A percentile compares a stretch with the other conserved stretches of the same genome.
These are phyloP conservation scores for Amphipoea oculea DNA, from an alignment of 2,888 invertebrate genomes.

Conservation along the genomic window DNA sequence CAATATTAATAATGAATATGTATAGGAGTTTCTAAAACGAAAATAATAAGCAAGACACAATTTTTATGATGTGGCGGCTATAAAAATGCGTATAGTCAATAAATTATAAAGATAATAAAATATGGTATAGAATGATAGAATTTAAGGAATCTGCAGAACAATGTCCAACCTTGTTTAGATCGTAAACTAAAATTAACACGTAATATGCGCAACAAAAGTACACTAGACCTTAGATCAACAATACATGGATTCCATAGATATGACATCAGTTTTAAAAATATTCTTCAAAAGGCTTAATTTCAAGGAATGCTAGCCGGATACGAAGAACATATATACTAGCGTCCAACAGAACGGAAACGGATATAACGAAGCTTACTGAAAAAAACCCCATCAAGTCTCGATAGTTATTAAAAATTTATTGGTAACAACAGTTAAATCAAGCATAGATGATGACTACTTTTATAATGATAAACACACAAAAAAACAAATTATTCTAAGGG, in stretches of 20 bases:
- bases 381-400: background rate
- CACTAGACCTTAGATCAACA: conserved; percentile 60
- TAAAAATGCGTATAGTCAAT: conserved; percentile 76
- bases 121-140: conserved; percentile 72
- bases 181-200: conserved; percentile 70
- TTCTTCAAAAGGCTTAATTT: conserved; percentile 21
- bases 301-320: conserved; percentile 33
- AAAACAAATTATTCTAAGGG: background rate
- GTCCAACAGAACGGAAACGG: conserved; percentile 9
- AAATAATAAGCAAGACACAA: conserved; percentile 72
- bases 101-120: conserved; percentile 81
- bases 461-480: background rate
- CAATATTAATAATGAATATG: conserved; percentile 82
- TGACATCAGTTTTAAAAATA: conserved; percentile 65
- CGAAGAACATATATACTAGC: background rate
- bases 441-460: too few species aligned
- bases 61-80: conserved; percentile 76
- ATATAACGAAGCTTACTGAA: background rate
- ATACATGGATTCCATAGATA: conserved; percentile 60
- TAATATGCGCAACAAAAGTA: conserved; percentile 66
- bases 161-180: conserved; percentile 73
- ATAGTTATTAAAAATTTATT: background rate
- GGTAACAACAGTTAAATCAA: background rate
- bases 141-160: conserved; percentile 73
- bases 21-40: conserved; percentile 73